Conservation (phyloP, 2,888 invertebrate genomes). For the Diadegma fenestrale region DNA sequence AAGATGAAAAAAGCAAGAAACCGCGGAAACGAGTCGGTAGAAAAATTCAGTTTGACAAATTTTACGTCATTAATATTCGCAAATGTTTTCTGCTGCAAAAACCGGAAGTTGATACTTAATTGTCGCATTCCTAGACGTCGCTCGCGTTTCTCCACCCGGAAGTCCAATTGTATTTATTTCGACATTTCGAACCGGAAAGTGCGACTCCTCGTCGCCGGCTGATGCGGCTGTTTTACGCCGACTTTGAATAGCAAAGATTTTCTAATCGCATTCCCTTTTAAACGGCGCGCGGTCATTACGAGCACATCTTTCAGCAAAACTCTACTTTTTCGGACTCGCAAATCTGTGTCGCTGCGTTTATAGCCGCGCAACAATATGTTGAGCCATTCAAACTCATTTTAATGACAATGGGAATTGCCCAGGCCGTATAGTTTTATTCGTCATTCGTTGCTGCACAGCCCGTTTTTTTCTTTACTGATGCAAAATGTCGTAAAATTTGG, state of each 20-base stretch:
- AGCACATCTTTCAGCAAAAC: constrained; percentile 12
- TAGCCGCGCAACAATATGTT: constrained; percentile 20
- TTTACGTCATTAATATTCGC: background rate
- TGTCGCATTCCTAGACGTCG: background rate
- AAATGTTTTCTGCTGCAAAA: background rate
- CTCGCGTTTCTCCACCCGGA: background rate
- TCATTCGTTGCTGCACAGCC: too few species aligned
- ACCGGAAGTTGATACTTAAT: constrained; percentile 8
- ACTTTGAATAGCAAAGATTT: background rate
- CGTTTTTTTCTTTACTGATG: too few species aligned
- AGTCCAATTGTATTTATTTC: background rate
- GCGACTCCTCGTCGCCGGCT: background rate
- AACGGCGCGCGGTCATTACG: background rate
- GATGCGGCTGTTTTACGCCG: too few species aligned
- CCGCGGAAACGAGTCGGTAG: background rate
- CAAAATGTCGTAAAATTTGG: background rate
- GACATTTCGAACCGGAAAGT: background rate
- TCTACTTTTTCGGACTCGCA: background rate
- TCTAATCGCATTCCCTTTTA: constrained; percentile 54
- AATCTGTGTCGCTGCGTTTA: constrained; percentile 11
- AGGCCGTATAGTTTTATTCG: too few species aligned
- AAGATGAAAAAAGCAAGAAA: background rate
- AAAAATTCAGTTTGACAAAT: background rate
- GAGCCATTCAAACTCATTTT: constrained; percentile 31
- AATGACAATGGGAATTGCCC: constrained; percentile 29